Base-by-base conservation (phyloP, 2,113 vertebrate species). In the Pelvicachromis taeniatus region DNA sequence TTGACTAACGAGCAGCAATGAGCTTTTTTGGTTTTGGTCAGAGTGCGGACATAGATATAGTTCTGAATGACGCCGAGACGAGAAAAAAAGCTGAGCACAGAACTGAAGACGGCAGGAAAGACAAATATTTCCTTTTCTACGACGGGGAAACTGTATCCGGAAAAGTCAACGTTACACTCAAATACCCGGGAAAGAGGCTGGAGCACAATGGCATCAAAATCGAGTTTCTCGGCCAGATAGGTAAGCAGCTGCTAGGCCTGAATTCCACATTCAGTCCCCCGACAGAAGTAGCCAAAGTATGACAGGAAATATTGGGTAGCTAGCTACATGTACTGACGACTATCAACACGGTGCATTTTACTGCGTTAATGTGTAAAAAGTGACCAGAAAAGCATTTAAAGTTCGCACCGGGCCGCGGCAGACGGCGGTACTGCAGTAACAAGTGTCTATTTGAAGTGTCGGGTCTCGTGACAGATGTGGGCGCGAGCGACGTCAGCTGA, bases 201-300 rank as follows among this genome's bases (percentile, higher is more conserved):
- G 98, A 99, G 93, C 99, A 99, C 90, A 97, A 98, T 75, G 99
- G 99, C 63, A 98, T 99, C 96, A 99, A 99, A 89, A 97, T 99
- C 78, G 98, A 99, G 59, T 99, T 99, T 95, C 97, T 99, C 38
- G 98, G 99, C 9, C 99, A 98, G 93, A 99, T 99, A 85, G 99
- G 99, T 99, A 79, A 75, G 68, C 26, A 23, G 63, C 68, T 10
- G 85, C 38, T 54, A 10, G 92, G 90, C 90, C 90, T 88, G 88
- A 75, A 31, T 1, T 17, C 26, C 59, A 3, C 70, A 11, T n/a
- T 10, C 19, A 85, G 81, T 73, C 70, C 77, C 58, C 84, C 8
- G 21, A 52, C 14, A 80, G 33, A 78, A 88, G 83, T 73, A 73
- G 16, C 16, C 68, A 75, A 75, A 75, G 26, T 80, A 1, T 16